Evolutionary conservation across 1,140 invertebrate species (phyloP).

Genomic region (Dermatophagoides farinae): DNA sequence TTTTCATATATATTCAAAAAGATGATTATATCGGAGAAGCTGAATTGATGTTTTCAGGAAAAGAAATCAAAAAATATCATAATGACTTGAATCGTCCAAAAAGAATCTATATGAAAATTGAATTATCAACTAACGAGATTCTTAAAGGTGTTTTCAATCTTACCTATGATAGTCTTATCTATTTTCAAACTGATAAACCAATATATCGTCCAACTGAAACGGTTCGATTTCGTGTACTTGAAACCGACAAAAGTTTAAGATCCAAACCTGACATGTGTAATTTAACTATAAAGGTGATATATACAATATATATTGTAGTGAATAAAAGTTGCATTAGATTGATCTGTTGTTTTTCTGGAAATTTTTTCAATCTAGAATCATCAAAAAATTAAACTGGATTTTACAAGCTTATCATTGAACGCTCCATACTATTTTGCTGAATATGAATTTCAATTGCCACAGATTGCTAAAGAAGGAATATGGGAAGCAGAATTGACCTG

Average conservation of each 20-base stretch:
- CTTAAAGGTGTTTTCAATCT: too few relatives aligned
- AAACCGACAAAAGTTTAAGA: conserved; percentile 14
- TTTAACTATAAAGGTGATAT: conserved; percentile 18
- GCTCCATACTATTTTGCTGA: conserved; percentile 10
- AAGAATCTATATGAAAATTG: too few relatives aligned
- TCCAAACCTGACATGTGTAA: conserved; percentile 10
- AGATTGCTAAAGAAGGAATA: conserved; percentile 16
- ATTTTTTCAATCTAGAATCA: too few relatives aligned
- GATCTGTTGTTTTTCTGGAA: neutral
- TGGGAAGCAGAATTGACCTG: conserved; percentile 17
- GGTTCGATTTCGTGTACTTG: conserved; percentile 15
- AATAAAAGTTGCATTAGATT: neutral
- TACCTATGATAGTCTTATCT: conserved; percentile 10
- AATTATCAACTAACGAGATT: too few relatives aligned
- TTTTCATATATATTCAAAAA: too few relatives aligned
- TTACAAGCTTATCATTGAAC: neutral
- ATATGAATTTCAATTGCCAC: conserved; percentile 18
- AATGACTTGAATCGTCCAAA: too few relatives aligned
- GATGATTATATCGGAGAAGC: too few relatives aligned
- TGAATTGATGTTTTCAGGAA: too few relatives aligned
- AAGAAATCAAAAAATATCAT: too few relatives aligned
- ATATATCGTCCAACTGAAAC: conserved; percentile 16
- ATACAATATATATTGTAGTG: conserved; percentile 2
- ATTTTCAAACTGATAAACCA: conserved; percentile 20
- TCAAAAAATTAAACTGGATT: conserved; percentile 17